Evolutionary conservation across 2,888 invertebrate genomes (phyloP), one percentile per base, ranked within the genome.

Genomic region (Aphrophora alni): DNA sequence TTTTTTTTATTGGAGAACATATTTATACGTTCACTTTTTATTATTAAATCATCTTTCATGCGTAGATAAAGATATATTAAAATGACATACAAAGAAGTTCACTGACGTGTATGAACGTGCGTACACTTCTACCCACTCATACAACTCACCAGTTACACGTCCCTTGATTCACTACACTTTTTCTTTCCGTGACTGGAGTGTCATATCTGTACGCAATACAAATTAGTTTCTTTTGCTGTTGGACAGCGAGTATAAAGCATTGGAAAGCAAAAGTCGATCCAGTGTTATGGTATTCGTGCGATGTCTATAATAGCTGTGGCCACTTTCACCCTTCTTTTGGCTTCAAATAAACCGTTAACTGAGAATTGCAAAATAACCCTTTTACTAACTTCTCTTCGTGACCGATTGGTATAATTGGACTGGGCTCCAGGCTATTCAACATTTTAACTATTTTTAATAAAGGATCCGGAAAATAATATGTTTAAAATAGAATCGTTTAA

Each of bases 301-400:
- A 59, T 59, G 59, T 59, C 59, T 59, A n/a, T 59, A 59, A 59
- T 59, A 21, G 59, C 21, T 59, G 1, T 21, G 21, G 59, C 59
- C 59, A 59, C 59, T 59, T 59, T 59, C 59, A 59, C 59, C 59
- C 59, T 59, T 59, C 59, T 59, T 59, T 59, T 59, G 59, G 59
- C 59, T 59, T 5, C 59, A n/a, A 59, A 59, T 21, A 59, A 59
- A 59, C 59, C 59, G 59, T 59, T 59, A 59, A n/a, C 59, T 1
- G 59, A 21, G 5, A 5, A 21, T 59, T 59, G 59, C 59, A 21
- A 21, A 59, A 59, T 59, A 59, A 59, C 59, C 59, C 59, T 59
- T 59, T 59, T 59, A 59, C 59, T 21, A n/a, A n/a, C n/a, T 59
- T 4, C 1, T 33, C 59, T 2, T 59, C 21, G 21, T 59, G 59